phyloP scores from a whole-genome alignment of 2,113 vertebrate species.

The Scophthalmus maximus region DNA sequence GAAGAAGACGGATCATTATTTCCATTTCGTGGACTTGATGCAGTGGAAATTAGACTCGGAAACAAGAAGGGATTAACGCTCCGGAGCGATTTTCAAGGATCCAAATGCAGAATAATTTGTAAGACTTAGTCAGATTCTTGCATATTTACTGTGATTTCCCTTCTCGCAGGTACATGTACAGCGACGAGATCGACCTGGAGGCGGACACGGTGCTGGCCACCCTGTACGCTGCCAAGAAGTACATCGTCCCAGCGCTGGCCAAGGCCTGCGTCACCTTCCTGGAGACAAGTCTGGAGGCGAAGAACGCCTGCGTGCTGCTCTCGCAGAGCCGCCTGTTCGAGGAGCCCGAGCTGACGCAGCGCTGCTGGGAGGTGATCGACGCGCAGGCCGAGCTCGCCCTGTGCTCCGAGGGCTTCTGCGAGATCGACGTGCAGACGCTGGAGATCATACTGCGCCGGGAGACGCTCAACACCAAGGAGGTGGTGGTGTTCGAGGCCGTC shows the following conservation, averaged over 20 bases:
- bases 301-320: constrained; percentile 95
- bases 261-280: constrained; percentile 95
- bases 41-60: not conserved
- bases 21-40: not conserved
- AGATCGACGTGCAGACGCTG: constrained; percentile 92
- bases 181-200: constrained; percentile 96
- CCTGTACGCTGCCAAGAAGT: constrained; percentile 97
- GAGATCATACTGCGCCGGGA: constrained; percentile 92
- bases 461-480: constrained; percentile 94
- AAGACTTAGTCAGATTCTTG: not conserved
- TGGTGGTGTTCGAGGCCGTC: constrained; percentile 91
- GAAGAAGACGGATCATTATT: not conserved
- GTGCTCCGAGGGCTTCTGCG: constrained; percentile 93
- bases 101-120: not conserved
- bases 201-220: constrained; percentile 97
- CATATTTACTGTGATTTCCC: not conserved
- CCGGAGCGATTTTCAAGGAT: not conserved
- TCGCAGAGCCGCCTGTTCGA: constrained; percentile 98
- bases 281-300: constrained; percentile 95
- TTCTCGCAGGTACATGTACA: constrained; percentile 92
- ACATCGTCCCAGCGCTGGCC: constrained; percentile 93
- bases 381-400: constrained; percentile 96
- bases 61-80: not conserved
- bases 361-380: constrained; percentile 99
- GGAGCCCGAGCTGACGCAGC: constrained; percentile 93